Conservation (phyloP, 30 jellyfish, hydroid and myxozoan genomes). For the Haliclystus octoradiatus region DNA sequence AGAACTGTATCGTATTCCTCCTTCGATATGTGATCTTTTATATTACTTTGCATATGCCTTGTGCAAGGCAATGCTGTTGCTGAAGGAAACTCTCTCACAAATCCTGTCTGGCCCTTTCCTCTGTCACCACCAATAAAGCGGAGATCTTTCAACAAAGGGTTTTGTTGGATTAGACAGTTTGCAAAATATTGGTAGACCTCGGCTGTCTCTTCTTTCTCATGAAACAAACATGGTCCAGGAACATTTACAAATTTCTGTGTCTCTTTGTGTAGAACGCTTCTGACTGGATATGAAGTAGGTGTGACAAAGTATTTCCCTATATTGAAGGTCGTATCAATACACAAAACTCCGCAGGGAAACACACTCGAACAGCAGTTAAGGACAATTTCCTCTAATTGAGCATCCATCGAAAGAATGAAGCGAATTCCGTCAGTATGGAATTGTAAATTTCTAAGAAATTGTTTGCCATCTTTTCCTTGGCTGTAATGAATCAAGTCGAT, state of each 20-base stretch:
- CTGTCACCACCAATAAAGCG: slow-evolving; percentile 10
- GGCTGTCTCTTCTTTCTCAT: slow-evolving; percentile 3
- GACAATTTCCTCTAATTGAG: slow-evolving; percentile 4
- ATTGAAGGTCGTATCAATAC: slow-evolving; percentile 4
- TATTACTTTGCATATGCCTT: slow-evolving; percentile 1
- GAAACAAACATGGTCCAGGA: slow-evolving; percentile 9
- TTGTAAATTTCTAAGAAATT: background rate
- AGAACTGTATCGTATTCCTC: background rate
- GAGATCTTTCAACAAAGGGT: background rate
- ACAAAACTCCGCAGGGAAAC: slow-evolving; percentile 5
- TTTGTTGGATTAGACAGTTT: background rate
- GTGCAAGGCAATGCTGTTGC: background rate
- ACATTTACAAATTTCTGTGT: slow-evolving; percentile 4
- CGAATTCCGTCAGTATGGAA: slow-evolving; percentile 4
- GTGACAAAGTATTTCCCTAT: background rate
- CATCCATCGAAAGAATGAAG: background rate
- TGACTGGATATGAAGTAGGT: slow-evolving; percentile 1
- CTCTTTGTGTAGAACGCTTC: background rate
- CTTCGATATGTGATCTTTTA: background rate
- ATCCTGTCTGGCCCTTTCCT: slow-evolving; percentile 9
- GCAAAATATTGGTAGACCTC: slow-evolving; percentile 8
- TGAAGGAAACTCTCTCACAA: background rate
- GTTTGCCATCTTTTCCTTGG: background rate
- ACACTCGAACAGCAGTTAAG: background rate
- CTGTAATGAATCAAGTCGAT: background rate